Base-by-base conservation (phyloP, 2,797 vertebrate genomes). In the Thunnus albacares region DNA sequence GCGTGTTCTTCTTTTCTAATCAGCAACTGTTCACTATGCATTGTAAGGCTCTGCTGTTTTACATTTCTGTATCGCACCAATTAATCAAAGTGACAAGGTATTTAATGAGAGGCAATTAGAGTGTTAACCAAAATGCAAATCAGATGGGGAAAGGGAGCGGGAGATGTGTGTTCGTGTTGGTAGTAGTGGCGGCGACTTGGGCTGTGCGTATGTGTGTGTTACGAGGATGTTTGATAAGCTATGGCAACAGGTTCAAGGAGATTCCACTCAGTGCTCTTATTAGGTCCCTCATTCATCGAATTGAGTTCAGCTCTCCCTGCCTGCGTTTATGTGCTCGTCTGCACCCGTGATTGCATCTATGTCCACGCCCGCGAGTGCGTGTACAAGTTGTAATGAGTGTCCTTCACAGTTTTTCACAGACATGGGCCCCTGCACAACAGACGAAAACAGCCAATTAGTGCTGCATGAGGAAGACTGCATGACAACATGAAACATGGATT, bases 31-130 rank as follows among this genome's bases (percentile, higher is more conserved):
- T 92, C 78, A 58, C 75, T 74, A 51, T 79, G 90, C 87, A 90
- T 86, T 81, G 84, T 78, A 65, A 80, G 47, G 64, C 85, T 86
- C 82, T 71, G 87, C 92, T 94, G 87, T 94, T 95, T 94, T 93
- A 90, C 92, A 90, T 94, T 93, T 92, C 86, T 76, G 88, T 78
- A 92, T 92, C 85, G 61, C 86, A 75, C 90, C 93, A 94, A 95
- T 95, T 94, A 94, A 96, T 95, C 95, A 95, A 93, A 89, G 90
- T 95, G 94, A 95, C 95, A 95, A 92, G 90, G 89, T 92, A 93
- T 91, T 93, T 95, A 95, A 96, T 94, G 94, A 94, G 95, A 94
- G 90, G 88, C 95, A 95, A 95, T 96, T 96, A 95, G 92, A 91
- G 85, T 89, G 90, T 94, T 93, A 95, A 93, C 93, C 84, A 89